Conservation (phyloP, 2,113 vertebrate species). For the Ophthalmolycus amberensis region DNA sequence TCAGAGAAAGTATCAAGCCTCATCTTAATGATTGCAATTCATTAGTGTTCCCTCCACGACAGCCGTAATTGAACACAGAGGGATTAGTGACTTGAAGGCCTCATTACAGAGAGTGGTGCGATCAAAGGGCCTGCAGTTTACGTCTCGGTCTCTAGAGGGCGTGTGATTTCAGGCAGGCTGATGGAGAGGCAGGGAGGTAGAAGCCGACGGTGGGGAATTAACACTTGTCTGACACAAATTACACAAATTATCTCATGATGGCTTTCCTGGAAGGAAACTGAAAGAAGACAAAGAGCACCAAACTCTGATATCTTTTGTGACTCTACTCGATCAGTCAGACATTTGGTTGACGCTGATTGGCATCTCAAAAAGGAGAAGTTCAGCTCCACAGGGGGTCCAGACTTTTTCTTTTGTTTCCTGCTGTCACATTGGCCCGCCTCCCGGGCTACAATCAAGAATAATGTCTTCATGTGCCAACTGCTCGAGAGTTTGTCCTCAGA, state of each 20-base stretch:
- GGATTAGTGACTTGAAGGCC: conserved; percentile 72
- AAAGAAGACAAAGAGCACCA: conserved; percentile 6
- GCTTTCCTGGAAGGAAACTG: neutral
- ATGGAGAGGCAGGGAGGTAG: conserved; percentile 45
- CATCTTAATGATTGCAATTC: conserved; percentile 62
- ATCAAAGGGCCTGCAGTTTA: conserved; percentile 71
- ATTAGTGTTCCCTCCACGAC: conserved; percentile 47
- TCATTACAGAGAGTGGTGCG: conserved; percentile 68
- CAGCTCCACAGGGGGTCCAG: conserved; percentile 12
- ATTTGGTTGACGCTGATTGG: conserved; percentile 35
- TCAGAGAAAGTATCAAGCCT: conserved; percentile 33
- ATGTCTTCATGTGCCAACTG: conserved; percentile 52
- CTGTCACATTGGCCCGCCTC: conserved; percentile 56
- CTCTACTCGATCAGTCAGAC: conserved; percentile 4
- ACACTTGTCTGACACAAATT: conserved; percentile 35
- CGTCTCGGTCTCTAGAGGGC: conserved; percentile 75
- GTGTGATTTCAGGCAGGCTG: conserved; percentile 62
- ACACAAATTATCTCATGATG: neutral
- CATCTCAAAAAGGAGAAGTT: conserved; percentile 38
- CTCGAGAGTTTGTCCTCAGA: conserved; percentile 21
- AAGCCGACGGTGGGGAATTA: conserved; percentile 41
- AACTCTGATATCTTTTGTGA: conserved; percentile 41
- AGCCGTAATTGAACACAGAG: conserved; percentile 65
- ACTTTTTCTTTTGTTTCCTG: conserved; percentile 57
- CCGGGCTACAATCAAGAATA: conserved; percentile 29